Conservation (phyloP, 2,888 invertebrate species). For the Leptinotarsa rubiginosa region DNA sequence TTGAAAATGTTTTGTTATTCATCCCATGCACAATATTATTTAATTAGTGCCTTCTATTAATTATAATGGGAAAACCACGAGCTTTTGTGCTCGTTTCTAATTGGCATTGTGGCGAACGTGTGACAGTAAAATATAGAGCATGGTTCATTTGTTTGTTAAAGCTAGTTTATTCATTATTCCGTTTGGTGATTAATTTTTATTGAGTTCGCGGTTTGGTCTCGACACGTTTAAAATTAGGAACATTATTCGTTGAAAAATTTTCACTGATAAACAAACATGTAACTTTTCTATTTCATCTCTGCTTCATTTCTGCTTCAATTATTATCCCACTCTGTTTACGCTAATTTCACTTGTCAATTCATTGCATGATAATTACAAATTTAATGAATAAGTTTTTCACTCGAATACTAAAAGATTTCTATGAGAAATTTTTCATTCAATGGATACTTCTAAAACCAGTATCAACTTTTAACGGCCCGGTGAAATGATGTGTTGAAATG, state of each 20-base stretch:
- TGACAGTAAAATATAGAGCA: conserved; percentile 16
- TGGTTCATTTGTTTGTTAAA: conserved; percentile 16
- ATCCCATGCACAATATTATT: conserved; percentile 9
- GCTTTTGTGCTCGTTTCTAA: conserved; percentile 19
- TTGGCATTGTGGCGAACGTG: conserved; percentile 12
- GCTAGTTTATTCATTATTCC: conserved; percentile 11
- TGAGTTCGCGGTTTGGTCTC: conserved; percentile 6
- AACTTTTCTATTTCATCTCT: not conserved
- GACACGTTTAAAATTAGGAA: not conserved
- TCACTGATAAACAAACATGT: not conserved
- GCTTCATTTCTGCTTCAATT: not conserved
- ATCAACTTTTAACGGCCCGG: no score
- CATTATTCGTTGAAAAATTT: not conserved
- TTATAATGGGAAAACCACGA: conserved; percentile 19
- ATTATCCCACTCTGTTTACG: not conserved
- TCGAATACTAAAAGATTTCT: no score
- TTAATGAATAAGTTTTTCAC: no score
- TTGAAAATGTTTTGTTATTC: conserved; percentile 11
- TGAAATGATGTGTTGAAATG: no score
- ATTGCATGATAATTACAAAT: not conserved
- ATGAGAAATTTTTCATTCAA: no score
- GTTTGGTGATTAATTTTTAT: conserved; percentile 16
- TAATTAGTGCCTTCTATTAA: conserved; percentile 21
- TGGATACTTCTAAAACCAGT: no score
- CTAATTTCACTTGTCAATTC: not conserved